These are phyloP conservation scores for Typhlomys cinereus DNA, from an alignment of 2,113 vertebrate species.

Conservation along the genomic window DNA sequence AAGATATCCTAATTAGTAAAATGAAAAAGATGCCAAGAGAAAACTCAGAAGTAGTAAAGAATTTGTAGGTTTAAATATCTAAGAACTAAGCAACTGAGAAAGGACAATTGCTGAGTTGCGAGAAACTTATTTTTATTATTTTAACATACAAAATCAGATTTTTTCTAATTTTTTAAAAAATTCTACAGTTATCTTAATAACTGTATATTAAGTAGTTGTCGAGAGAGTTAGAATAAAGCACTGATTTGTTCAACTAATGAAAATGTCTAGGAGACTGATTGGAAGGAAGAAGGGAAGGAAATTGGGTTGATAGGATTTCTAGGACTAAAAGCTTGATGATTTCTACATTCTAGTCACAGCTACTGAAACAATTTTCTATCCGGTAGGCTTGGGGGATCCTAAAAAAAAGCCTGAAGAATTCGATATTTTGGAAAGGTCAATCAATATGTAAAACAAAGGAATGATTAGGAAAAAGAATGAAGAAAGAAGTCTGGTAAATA, in stretches of 20 bases:
- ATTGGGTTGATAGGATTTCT: background rate
- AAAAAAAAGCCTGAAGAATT: background rate
- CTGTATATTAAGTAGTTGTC: no score
- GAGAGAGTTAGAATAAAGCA: background rate
- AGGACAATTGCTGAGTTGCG: no score
- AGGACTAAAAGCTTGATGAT: background rate
- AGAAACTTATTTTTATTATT: no score
- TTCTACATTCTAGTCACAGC: background rate
- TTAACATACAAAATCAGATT: no score
- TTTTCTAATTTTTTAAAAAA: no score
- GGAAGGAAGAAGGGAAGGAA: background rate
- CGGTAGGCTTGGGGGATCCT: background rate
- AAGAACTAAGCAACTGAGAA: no score
- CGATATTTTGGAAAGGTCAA: background rate
- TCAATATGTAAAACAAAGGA: background rate
- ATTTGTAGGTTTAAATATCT: no score
- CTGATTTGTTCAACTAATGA: background rate
- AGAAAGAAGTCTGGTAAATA: background rate
- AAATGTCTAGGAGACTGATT: background rate
- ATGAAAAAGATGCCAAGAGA: background rate
- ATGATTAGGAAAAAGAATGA: constrained; percentile 41
- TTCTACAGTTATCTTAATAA: no score
- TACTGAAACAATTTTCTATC: background rate
- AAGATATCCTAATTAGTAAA: background rate
- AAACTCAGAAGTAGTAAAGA: background rate